Percentiles rank a stretch among this genome's conserved stretches.
phyloP scores from a whole-genome alignment of 2,888 invertebrate genomes.

The Caenorhabditis sp. region DNA sequence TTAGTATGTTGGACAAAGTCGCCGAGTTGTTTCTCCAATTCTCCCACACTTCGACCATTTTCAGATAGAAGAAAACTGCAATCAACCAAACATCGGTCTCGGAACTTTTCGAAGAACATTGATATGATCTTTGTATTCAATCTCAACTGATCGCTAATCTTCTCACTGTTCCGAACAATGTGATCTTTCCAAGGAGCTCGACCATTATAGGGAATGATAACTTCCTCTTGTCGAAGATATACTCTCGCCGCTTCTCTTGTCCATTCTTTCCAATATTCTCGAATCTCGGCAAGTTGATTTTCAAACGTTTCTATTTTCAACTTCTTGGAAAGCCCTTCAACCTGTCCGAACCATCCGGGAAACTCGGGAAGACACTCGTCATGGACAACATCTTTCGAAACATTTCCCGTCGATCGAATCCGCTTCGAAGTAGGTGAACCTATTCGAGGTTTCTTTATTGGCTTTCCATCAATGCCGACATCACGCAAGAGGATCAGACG shows the following conservation, averaged over 20 bases:
- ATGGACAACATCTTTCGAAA: conserved; percentile 9
- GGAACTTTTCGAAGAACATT: conserved; percentile 32
- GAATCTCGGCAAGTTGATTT: conserved; percentile 4
- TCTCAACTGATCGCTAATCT: conserved; percentile 33
- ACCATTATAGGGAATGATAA: conserved; percentile 4
- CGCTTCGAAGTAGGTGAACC: conserved; percentile 8
- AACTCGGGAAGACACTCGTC: conserved; percentile 36
- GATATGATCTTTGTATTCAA: conserved; percentile 32
- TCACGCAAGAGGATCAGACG: conserved; percentile 17
- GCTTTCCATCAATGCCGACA: conserved; percentile 27
- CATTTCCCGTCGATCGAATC: not conserved
- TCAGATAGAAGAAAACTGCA: conserved; percentile 34
- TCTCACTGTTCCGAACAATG: conserved; percentile 16
- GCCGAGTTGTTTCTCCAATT: conserved; percentile 36
- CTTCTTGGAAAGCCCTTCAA: conserved; percentile 15
- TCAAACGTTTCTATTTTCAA: conserved; percentile 10
- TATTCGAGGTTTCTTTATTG: conserved; percentile 16
- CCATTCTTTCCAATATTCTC: conserved; percentile 41
- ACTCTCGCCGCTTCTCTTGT: conserved; percentile 14
- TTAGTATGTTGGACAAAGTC: conserved; percentile 43
- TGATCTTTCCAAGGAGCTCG: conserved; percentile 15
- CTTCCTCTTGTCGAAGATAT: conserved; percentile 20
- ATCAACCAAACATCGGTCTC: conserved; percentile 35
- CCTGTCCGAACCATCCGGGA: conserved; percentile 35
- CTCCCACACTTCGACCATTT: conserved; percentile 34